A percentile compares a stretch with the other conserved stretches of the same genome.
Conservation (phyloP, 2,888 invertebrate species). For the Acrocyrtus sp. region DNA sequence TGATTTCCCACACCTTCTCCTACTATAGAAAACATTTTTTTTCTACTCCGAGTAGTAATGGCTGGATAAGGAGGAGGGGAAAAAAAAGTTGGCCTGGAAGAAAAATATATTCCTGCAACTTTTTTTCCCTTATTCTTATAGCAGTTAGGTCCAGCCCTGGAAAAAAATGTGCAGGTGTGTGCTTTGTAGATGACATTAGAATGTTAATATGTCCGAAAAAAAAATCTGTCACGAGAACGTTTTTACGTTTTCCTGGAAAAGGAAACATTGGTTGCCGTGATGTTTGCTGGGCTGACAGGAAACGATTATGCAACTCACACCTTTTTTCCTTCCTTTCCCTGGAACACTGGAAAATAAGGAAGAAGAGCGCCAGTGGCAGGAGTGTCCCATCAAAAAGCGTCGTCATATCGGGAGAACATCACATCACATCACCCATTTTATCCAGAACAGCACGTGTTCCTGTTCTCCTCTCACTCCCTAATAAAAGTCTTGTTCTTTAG, state of each 20-base stretch:
- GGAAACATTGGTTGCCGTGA: conserved; percentile 22
- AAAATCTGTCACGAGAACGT: conserved; percentile 37
- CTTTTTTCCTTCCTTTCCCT: neutral
- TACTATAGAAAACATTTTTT: no score
- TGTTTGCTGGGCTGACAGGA: neutral
- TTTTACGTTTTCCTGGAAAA: conserved; percentile 4
- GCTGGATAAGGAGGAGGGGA: no score
- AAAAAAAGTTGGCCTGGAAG: neutral
- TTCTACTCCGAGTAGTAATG: no score
- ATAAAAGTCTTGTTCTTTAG: no score
- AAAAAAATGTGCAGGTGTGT: conserved; percentile 34
- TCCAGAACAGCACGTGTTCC: no score
- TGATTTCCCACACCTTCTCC: neutral
- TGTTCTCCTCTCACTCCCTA: no score
- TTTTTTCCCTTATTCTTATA: neutral
- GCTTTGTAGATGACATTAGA: conserved; percentile 45
- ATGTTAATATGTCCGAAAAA: conserved; percentile 48
- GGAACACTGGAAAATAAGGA: no score
- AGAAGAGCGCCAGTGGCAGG: no score
- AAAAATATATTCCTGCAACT: neutral
- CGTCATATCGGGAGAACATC: no score
- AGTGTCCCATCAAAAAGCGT: no score
- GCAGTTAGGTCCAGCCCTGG: neutral
- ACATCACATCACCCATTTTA: no score
- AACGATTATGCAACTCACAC: conserved; percentile 49